phyloP scores from a whole-genome alignment of 35 echinoderm and acorn worm species.

The Ophioderma brevispina region DNA sequence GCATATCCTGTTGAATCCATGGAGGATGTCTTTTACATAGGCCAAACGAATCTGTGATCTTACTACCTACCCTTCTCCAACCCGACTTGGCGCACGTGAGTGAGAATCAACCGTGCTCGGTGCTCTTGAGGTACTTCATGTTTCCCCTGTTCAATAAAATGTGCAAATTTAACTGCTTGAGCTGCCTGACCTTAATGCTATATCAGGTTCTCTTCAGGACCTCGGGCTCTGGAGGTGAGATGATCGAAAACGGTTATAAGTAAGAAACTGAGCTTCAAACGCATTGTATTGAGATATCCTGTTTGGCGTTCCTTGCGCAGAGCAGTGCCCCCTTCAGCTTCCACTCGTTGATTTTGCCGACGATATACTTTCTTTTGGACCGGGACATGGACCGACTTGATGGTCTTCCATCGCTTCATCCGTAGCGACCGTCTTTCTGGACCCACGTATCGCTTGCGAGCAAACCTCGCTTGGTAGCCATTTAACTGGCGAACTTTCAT shows the following conservation, averaged over 20 bases:
- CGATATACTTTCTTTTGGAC: background rate
- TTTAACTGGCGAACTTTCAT: background rate
- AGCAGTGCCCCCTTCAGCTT: background rate
- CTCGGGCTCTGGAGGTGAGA: background rate
- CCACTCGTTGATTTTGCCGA: background rate
- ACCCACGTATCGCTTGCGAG: background rate
- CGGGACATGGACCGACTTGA: background rate
- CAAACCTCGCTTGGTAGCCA: background rate
- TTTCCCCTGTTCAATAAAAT: background rate
- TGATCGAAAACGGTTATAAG: background rate
- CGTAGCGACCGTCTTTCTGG: background rate
- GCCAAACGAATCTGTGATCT: background rate
- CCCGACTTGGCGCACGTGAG: background rate
- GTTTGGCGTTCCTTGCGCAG: background rate
- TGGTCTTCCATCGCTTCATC: background rate
- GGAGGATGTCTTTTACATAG: background rate
- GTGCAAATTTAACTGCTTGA: background rate
- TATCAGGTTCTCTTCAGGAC: background rate
- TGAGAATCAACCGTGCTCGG: background rate
- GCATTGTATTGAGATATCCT: background rate
- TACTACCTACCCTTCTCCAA: background rate
- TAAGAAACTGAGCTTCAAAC: background rate
- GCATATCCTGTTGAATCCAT: background rate
- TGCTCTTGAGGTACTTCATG: background rate
- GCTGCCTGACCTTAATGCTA: background rate